Evolutionary conservation across 2,113 vertebrate genomes (phyloP).

Genomic region (Ifrita kowaldi): DNA sequence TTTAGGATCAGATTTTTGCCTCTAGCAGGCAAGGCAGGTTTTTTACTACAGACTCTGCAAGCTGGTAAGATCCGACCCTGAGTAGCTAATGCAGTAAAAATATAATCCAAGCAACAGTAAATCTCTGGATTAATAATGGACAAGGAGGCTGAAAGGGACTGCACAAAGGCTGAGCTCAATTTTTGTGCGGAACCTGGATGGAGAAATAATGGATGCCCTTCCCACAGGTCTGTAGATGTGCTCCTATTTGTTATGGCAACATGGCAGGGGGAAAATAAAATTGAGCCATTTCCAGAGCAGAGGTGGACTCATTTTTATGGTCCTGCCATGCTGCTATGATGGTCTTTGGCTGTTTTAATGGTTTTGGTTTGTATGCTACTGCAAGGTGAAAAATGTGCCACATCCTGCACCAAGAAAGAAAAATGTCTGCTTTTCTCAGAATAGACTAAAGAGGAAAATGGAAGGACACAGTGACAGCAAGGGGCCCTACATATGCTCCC

Average conservation of each 20-base stretch:
- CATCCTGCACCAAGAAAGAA: not conserved
- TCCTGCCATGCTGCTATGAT: constrained; percentile 26
- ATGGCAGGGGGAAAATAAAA: constrained; percentile 46
- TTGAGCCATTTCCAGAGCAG: constrained; percentile 8
- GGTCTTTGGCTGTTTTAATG: constrained; percentile 46
- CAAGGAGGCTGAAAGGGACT: not conserved
- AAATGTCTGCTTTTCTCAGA: constrained; percentile 8
- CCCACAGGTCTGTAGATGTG: not conserved
- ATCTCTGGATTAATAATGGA: constrained; percentile 31
- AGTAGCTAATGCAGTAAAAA: constrained; percentile 12
- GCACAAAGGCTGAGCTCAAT: not conserved
- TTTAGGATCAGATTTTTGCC: not conserved
- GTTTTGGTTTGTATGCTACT: constrained; percentile 9
- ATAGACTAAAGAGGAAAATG: not conserved
- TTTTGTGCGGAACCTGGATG: not conserved
- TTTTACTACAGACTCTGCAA: not conserved
- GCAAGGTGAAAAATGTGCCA: constrained; percentile 35
- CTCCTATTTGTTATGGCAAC: constrained; percentile 36
- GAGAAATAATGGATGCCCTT: not conserved
- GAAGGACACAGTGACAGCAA: not conserved
- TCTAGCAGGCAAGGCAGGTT: not conserved
- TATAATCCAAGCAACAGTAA: not conserved
- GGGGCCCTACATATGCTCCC: not conserved
- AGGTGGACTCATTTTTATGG: constrained; percentile 52
- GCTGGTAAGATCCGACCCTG: not conserved